Conservation (phyloP, 2,113 vertebrate genomes). For the Albula glossodonta region DNA sequence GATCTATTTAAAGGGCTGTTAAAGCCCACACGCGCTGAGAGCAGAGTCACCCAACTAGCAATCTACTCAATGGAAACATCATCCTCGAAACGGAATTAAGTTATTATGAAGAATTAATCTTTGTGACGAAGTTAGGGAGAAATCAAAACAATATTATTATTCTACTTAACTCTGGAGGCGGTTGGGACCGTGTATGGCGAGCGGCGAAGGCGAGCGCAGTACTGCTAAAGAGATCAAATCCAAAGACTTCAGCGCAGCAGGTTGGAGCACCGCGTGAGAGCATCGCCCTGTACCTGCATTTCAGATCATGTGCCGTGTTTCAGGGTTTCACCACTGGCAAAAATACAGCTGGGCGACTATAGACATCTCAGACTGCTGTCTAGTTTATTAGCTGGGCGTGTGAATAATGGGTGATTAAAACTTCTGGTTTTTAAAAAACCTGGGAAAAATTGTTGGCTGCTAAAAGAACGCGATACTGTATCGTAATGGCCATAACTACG, state of each 20-base stretch:
- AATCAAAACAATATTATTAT: background rate
- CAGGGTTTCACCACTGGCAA: no score
- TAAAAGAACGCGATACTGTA: no score
- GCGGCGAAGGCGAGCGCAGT: background rate
- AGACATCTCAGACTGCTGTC: no score
- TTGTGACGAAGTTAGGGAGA: background rate
- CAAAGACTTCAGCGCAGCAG: slow-evolving; percentile 5
- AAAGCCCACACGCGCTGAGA: background rate
- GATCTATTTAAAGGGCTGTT: slow-evolving; percentile 18
- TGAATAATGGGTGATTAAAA: no score
- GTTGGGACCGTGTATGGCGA: background rate
- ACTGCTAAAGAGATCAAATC: background rate
- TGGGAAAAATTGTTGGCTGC: no score
- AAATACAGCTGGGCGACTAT: no score
- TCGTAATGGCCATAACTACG: no score
- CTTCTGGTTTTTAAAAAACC: no score
- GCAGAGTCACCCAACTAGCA: background rate
- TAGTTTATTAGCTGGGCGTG: no score
- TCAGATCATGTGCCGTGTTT: no score
- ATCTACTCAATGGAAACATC: background rate
- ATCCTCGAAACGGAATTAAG: background rate
- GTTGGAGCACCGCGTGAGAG: background rate
- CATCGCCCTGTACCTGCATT: no score
- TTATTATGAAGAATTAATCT: background rate
- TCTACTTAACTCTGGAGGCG: background rate